Evolutionary conservation across 1,140 invertebrate genomes (phyloP), one percentile per base, ranked within the genome.

Genomic region (Batillaria attramentaria): DNA sequence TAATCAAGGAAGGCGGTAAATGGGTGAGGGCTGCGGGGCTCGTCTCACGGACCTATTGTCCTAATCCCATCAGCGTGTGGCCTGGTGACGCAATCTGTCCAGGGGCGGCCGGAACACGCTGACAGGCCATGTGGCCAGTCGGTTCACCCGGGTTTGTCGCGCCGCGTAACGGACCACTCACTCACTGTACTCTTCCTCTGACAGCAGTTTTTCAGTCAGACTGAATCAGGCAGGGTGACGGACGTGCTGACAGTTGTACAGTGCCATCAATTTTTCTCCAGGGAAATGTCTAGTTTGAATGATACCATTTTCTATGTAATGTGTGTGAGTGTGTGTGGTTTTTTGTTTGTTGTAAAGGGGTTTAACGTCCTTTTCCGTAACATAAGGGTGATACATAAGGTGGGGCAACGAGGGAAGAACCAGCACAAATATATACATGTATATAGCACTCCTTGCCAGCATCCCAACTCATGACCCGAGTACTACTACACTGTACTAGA

Each of bases 281-380:
- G 20, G 24, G 20, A 20, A n/a, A 6, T 60, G 6, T 28, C 57
- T 5, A n/a, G 57, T 28, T 24, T 60, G 6, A 60, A n/a, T 60
- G 57, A 60, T n/a, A 60, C 57, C 8, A 60, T 60, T 60, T 60
- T 28, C 57, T n/a, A n/a, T 60, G 57, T 4, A 62, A 62, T 62
- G 13, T 62, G 57, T 62, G 57, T 62, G 57, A n/a, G 57, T 62
- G 13, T 62, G 57, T 62, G 13, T 62, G 57, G 20, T 6, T 62
- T 18, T 16, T 18, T 28, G 57, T 62, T n/a, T n/a, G n/a, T n/a
- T n/a, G n/a, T n/a, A n/a, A n/a, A n/a, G n/a, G n/a, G n/a, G n/a
- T n/a, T n/a, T n/a, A n/a, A n/a, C n/a, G n/a, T n/a, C n/a, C n/a
- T n/a, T n/a, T n/a, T n/a, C n/a, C n/a, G n/a, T n/a, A n/a, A n/a